Evolutionary conservation across 2,888 invertebrate genomes (phyloP).

Genomic region (Eugnorisma glareosa): DNA sequence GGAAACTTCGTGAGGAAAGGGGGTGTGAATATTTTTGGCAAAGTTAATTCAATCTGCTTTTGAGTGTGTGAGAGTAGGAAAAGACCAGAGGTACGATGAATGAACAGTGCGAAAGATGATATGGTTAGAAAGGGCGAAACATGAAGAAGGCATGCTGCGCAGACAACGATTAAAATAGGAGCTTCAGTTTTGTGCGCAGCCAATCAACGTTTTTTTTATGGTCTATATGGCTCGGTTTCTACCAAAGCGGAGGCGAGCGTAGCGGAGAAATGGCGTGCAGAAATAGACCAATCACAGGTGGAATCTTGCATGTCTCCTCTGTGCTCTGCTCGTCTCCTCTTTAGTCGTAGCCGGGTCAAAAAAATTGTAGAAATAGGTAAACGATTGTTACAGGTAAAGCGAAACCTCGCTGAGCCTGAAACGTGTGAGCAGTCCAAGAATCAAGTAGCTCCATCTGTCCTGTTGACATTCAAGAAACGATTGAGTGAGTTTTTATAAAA

Average conservation of each 20-base stretch:
- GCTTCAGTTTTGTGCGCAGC: neutral
- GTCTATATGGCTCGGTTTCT: neutral
- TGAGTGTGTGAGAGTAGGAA: neutral
- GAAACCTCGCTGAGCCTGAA: neutral
- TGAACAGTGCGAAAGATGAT: neutral
- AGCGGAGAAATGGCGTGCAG: neutral
- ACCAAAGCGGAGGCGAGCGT: neutral
- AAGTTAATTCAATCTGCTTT: neutral
- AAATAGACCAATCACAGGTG: neutral
- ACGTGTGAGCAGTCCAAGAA: accelerated
- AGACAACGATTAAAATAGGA: neutral
- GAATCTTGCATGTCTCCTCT: neutral
- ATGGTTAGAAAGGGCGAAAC: neutral
- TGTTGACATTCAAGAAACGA: constrained; percentile 67
- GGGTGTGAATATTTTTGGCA: neutral
- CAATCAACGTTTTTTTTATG: neutral
- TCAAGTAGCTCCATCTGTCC: constrained; percentile 28
- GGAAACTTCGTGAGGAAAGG: neutral
- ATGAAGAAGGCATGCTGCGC: too few relatives aligned
- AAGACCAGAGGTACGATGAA: neutral
- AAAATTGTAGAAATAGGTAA: neutral
- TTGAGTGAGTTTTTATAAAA: constrained; percentile 68
- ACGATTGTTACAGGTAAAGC: constrained; percentile 41
- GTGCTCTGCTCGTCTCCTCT: neutral
- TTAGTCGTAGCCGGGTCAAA: neutral